A percentile compares a stretch with the other conserved stretches of the same genome.
These are phyloP conservation scores for Hypercompe scribonia DNA, from an alignment of 2,888 invertebrate genomes.

Conservation along the genomic window DNA sequence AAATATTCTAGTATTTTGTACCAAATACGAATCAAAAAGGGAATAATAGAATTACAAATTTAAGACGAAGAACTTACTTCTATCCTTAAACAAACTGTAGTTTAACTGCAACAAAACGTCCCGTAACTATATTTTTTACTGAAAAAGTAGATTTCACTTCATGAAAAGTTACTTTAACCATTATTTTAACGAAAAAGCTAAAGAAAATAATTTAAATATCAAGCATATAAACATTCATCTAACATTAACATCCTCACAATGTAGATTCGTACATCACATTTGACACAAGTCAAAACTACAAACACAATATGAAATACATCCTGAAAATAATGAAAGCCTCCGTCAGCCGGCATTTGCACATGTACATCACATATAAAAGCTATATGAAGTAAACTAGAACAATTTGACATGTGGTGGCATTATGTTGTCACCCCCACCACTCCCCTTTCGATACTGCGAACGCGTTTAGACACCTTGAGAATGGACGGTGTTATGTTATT, in stretches of 20 bases:
- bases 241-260: neutral
- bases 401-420: constrained; percentile 55
- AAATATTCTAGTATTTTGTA: no score
- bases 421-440: constrained; percentile 31
- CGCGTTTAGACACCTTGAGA: constrained; percentile 56
- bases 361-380: constrained; percentile 26
- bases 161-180: no score
- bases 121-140: no score
- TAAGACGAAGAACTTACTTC: no score
- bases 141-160: no score
- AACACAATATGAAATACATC: constrained; percentile 16
- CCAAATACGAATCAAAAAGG: no score
- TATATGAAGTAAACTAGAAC: constrained; percentile 42
- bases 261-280: neutral
- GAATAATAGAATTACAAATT: no score
- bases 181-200: no score
- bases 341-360: constrained; percentile 29
- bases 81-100: no score
- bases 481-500: constrained; percentile 55
- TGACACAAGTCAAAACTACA: constrained; percentile 11
- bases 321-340: constrained; percentile 28
- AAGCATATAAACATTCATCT: neutral
- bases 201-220: no score
- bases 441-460: constrained; percentile 49
- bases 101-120: no score